These are phyloP conservation scores for Cardiocondyla obscurior DNA, from an alignment of 1,140 invertebrate species.

Conservation along the genomic window DNA sequence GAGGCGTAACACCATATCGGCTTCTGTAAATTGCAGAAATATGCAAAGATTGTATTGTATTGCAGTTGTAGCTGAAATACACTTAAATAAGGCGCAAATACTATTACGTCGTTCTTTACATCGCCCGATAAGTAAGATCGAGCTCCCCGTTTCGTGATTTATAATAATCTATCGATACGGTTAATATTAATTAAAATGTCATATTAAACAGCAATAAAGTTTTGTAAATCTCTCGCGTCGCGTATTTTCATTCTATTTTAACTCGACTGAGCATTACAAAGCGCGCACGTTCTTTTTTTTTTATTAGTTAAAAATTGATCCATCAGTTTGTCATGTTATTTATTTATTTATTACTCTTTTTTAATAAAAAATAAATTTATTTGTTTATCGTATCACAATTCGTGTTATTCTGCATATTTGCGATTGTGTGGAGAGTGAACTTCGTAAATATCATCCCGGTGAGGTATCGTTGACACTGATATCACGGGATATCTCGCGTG, in stretches of 20 bases:
- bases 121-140: background rate
- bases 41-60: background rate
- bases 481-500: background rate
- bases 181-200: background rate
- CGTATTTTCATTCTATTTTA: background rate
- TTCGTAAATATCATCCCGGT: background rate
- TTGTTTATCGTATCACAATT: background rate
- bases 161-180: background rate
- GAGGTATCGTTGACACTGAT: background rate
- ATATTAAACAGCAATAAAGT: background rate
- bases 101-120: background rate
- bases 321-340: background rate
- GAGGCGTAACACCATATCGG: background rate
- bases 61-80: background rate
- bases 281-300: no score
- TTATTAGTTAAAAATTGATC: background rate
- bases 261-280: no score
- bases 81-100: background rate
- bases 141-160: background rate
- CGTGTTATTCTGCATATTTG: background rate
- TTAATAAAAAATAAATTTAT: background rate
- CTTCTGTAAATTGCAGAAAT: slow-evolving; percentile 7
- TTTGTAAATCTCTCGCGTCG: background rate
- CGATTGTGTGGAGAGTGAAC: background rate
- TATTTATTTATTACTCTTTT: no score